Base-by-base conservation (phyloP, 1,140 invertebrate genomes). In the Theocolax elegans region DNA sequence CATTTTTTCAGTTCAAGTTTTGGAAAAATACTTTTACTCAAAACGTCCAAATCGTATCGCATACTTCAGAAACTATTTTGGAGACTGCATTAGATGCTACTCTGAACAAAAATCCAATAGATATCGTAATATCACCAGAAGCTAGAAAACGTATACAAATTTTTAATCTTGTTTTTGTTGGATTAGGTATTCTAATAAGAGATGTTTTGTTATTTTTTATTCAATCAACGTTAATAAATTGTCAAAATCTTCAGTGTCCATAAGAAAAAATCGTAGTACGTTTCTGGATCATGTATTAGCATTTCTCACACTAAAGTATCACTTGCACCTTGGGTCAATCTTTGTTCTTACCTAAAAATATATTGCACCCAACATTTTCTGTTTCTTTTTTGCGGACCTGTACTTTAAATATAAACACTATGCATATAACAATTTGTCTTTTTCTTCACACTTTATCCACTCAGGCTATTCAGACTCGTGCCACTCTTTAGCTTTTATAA, bases 241-340 rank as follows among this genome's bases (percentile, higher is more conserved):
- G 40, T 67, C 71, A 23, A 72, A 68, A 54, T 60, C 40, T 60
- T 10, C 31, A 42, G 31, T 3, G 3, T 48, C n/a, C 40, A 72
- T 72, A 27, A 58, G 46, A 68, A 31, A 64, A 63, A 68, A 68
- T 72, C 64, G 25, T 25, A 27, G 49, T 38, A 38, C 6, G 13
- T 8, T 38, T 38, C 35, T 13, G 7, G 6, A 38, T 38, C 35
- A 38, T 38, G 7, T 13, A 38, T 13, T 8, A 6, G 35, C 13
- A 38, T 8, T 8, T 8, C n/a, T n/a, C n/a, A n/a, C n/a, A n/a
- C n/a, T n/a, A n/a, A n/a, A n/a, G n/a, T n/a, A n/a, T n/a, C n/a
- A n/a, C n/a, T n/a, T n/a, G n/a, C n/a, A n/a, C n/a, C n/a, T n/a
- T n/a, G n/a, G n/a, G n/a, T n/a, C n/a, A n/a, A n/a, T n/a, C n/a